A percentile compares a stretch with the other conserved stretches of the same genome.
These are phyloP conservation scores for Galagoides demidoff DNA, from an alignment of 2,797 vertebrate genomes.

Conservation along the genomic window DNA sequence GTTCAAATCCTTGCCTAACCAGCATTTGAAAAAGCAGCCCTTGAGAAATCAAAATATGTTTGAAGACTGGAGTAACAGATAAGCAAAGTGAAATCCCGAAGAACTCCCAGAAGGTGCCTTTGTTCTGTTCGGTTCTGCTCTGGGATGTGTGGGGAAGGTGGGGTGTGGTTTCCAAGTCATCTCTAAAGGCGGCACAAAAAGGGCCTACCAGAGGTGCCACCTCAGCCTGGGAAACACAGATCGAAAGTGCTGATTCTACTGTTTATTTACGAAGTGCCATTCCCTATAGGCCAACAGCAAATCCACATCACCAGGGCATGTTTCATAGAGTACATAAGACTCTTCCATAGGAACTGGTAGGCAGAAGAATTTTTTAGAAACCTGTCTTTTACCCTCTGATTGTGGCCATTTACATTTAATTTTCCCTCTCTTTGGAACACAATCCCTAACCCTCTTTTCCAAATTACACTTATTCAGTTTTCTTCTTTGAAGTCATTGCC, in stretches of 20 bases:
- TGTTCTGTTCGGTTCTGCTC: background rate
- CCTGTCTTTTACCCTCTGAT: background rate
- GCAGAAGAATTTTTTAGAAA: background rate
- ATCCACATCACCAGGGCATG: background rate
- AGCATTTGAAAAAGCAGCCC: background rate
- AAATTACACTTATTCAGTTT: background rate
- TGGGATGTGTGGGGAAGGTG: background rate
- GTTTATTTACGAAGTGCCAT: background rate
- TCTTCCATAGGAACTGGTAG: background rate
- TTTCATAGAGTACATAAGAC: background rate
- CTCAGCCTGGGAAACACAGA: background rate
- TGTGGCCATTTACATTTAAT: background rate
- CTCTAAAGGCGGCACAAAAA: background rate
- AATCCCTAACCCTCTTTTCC: background rate
- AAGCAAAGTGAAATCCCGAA: background rate
- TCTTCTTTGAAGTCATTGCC: background rate
- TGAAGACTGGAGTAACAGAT: background rate
- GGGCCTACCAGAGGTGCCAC: background rate
- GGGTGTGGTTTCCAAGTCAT: background rate
- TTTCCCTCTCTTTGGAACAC: background rate
- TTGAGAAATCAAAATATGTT: background rate
- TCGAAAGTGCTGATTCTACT: background rate
- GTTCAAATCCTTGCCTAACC: background rate
- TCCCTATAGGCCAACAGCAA: background rate
- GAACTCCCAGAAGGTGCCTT: background rate